These are phyloP conservation scores for Tarsius wallacei DNA, from an alignment of 2,797 vertebrate genomes.

Conservation along the genomic window DNA sequence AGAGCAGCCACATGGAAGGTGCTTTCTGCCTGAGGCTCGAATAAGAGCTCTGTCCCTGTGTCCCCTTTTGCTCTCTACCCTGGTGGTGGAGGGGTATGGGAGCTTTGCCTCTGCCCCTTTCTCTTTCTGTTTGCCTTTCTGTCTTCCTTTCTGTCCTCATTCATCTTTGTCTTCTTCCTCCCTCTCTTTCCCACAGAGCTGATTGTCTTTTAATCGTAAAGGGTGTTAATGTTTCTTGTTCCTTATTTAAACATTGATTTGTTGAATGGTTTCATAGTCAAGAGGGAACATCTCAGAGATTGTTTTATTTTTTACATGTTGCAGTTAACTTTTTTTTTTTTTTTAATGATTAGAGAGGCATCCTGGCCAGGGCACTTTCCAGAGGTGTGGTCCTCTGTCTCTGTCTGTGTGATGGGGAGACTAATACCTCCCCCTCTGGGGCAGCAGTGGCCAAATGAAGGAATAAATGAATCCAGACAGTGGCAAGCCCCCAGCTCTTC, in stretches of 20 bases:
- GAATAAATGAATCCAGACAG: background rate
- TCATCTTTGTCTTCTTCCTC: background rate
- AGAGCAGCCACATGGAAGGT: background rate
- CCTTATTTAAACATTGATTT: background rate
- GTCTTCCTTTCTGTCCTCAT: too few species aligned
- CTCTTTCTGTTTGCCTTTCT: background rate
- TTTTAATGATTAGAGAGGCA: background rate
- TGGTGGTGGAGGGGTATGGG: too few species aligned
- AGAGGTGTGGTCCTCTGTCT: background rate
- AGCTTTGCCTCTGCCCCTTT: background rate
- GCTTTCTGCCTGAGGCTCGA: background rate
- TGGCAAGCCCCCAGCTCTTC: background rate
- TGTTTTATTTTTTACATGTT: slow-evolving; percentile 27
- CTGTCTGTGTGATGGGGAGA: background rate
- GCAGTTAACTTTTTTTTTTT: background rate
- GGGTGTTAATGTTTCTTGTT: slow-evolving; percentile 39
- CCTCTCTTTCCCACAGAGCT: background rate
- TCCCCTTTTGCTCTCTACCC: rapidly evolving
- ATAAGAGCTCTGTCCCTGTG: background rate
- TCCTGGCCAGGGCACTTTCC: background rate
- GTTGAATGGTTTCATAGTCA: background rate
- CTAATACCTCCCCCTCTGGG: background rate
- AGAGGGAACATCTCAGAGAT: background rate
- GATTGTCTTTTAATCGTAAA: background rate
- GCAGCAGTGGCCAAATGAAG: background rate